Percentiles rank a stretch among this genome's conserved stretches.
These are phyloP conservation scores for Pogonomyrmex barbatus DNA, from an alignment of 1,140 invertebrate genomes.

Conservation along the genomic window DNA sequence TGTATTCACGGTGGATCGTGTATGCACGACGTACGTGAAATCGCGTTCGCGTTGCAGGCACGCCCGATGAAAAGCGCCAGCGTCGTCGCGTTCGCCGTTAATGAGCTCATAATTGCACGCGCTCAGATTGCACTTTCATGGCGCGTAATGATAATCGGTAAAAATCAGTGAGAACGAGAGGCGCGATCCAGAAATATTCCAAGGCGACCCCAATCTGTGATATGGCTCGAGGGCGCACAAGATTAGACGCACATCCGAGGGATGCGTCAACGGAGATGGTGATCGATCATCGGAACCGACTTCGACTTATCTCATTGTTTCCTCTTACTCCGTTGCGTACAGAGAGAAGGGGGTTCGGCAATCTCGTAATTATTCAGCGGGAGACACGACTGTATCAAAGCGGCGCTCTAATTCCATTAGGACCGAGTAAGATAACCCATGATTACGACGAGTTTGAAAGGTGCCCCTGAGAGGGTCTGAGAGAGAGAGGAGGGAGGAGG, in stretches of 20 bases:
- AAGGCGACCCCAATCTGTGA: neutral
- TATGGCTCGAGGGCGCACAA: neutral
- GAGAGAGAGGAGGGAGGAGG: constrained; percentile 4
- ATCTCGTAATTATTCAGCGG: constrained; percentile 73
- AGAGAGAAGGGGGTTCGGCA: constrained; percentile 47
- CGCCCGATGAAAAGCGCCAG: constrained; percentile 57
- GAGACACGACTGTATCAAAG: constrained; percentile 73
- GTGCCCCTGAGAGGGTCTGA: constrained; percentile 45
- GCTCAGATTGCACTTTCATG: constrained; percentile 23
- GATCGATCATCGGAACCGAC: neutral
- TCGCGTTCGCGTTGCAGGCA: constrained; percentile 34
- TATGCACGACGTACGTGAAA: constrained; percentile 13
- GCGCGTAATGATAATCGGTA: constrained; percentile 6
- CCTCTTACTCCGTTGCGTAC: neutral
- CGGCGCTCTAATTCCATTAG: constrained; percentile 77
- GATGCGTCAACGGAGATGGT: neutral
- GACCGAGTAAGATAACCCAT: constrained; percentile 75
- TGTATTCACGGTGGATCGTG: constrained; percentile 7
- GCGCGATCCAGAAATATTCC: neutral
- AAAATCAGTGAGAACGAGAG: neutral
- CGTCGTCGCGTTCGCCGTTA: constrained; percentile 62
- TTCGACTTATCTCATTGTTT: constrained; percentile 23
- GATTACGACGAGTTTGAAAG: constrained; percentile 74
- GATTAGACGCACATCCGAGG: neutral
- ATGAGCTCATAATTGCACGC: constrained; percentile 69